Base-by-base conservation (phyloP, 2,113 vertebrate genomes). In the Nematolebias whitei region DNA sequence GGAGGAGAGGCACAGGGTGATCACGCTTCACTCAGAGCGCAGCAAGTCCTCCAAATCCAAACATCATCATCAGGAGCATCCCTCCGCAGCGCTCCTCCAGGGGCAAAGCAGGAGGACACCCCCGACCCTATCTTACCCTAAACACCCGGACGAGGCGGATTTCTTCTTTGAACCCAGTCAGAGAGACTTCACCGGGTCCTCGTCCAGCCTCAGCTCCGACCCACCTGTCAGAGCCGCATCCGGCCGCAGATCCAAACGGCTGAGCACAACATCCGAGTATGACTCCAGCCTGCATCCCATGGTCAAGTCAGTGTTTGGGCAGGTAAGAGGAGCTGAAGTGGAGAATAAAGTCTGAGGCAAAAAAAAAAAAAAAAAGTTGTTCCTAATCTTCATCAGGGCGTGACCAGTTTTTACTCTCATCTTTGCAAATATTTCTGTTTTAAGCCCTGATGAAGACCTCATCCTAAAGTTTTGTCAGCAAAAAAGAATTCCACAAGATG, bases 251-350 rank as follows among this genome's bases (percentile, higher is more conserved):
- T 57, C 82, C 78, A 92, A 91, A 82, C 90, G 85, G 79, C 81
- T 85, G 52, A 86, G 80, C 49, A 83, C 90, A 29, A 63, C 89
- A 23, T 66, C 82, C 2, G 93, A 94, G 57, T 49, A 68, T 12
- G 89, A 91, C 71, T 78, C 91, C 1, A 85, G 50, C 18, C 90
- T 93, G 2, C 91, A 91, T 65, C 92, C 92, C 19, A 93, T 93
- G 13, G 89, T 93, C 14, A 91, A 92, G 76, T 91, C 91, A 2
- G 92, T 92, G 11, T 93, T 91, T 71, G 92, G 92, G 32, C 92
- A 93, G 89, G 92, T 93, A 88, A 74, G 89, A 9, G 15, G 4
- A 9, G 51, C 12, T 5, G 38, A 26, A 22, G 5, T 55, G 9
- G 2, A 20, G 14, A 39, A 2, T 16, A 47, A 64, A 47, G 52